A percentile compares a stretch with the other conserved stretches of the same genome.
Conservation (phyloP, 2,113 vertebrate species). For the Nesospiza acunhae region DNA sequence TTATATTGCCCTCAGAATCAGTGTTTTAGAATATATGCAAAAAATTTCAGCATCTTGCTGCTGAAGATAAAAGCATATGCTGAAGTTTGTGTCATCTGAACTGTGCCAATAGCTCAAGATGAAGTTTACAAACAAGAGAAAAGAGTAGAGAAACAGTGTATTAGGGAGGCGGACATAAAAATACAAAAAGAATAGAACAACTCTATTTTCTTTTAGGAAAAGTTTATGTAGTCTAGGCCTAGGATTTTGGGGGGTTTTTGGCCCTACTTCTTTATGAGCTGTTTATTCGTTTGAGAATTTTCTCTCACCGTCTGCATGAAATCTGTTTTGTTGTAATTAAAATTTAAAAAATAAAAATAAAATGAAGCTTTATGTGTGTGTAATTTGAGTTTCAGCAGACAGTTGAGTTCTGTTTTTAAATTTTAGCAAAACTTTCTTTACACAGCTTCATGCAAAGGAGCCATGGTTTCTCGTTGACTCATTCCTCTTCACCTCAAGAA, state of each 20-base stretch:
- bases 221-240: too few relatives aligned
- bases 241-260: background rate
- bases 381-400: background rate
- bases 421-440: background rate
- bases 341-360: too few relatives aligned
- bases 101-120: background rate
- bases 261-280: background rate
- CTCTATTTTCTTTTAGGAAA: background rate
- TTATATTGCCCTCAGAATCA: background rate
- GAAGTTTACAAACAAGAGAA: background rate
- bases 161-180: background rate
- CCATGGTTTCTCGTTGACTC: background rate
- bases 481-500: background rate
- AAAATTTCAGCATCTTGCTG: background rate
- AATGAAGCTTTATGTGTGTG: background rate
- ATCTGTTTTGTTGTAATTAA: fast-evolving
- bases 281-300: background rate
- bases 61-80: background rate
- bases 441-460: background rate
- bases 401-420: background rate
- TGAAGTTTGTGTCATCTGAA: background rate
- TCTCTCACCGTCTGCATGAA: background rate
- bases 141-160: background rate
- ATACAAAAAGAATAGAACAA: background rate
- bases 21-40: background rate